Conservation (phyloP, 2,888 invertebrate species). For the Girardia tigrina region DNA sequence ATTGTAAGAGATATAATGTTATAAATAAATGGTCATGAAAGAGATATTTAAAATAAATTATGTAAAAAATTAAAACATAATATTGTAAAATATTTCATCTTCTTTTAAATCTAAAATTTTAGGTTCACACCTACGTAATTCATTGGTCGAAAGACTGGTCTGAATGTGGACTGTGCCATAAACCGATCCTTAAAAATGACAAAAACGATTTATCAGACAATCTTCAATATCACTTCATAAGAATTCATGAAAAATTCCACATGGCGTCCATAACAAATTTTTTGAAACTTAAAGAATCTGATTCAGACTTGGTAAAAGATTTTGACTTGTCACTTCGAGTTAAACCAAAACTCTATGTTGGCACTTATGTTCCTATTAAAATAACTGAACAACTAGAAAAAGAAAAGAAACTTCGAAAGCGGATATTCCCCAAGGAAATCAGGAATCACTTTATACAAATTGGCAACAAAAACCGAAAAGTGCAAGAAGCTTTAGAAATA, state of each 20-base stretch:
- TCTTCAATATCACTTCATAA: background rate
- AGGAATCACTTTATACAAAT: background rate
- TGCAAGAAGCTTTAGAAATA: slow-evolving; percentile 14
- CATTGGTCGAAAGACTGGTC: slow-evolving; percentile 13
- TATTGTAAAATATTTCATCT: too few species aligned
- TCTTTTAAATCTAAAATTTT: background rate
- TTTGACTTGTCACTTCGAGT: background rate
- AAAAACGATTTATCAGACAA: background rate
- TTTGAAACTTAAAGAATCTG: background rate
- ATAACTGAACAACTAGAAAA: slow-evolving; percentile 7
- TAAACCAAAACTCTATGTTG: background rate
- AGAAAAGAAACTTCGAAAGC: background rate
- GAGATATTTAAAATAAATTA: too few species aligned
- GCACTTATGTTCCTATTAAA: background rate
- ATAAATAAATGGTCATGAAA: too few species aligned
- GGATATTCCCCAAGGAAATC: background rate
- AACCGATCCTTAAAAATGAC: background rate
- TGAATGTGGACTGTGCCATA: background rate
- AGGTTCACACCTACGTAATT: background rate
- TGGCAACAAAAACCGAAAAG: background rate
- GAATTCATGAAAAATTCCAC: background rate
- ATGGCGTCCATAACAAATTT: background rate
- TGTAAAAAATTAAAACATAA: too few species aligned
- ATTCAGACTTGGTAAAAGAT: background rate
- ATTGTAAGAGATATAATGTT: too few species aligned